A percentile compares a stretch with the other conserved stretches of the same genome.
phyloP scores from a whole-genome alignment of 2,797 vertebrate species.

The Linurgus olivaceus region DNA sequence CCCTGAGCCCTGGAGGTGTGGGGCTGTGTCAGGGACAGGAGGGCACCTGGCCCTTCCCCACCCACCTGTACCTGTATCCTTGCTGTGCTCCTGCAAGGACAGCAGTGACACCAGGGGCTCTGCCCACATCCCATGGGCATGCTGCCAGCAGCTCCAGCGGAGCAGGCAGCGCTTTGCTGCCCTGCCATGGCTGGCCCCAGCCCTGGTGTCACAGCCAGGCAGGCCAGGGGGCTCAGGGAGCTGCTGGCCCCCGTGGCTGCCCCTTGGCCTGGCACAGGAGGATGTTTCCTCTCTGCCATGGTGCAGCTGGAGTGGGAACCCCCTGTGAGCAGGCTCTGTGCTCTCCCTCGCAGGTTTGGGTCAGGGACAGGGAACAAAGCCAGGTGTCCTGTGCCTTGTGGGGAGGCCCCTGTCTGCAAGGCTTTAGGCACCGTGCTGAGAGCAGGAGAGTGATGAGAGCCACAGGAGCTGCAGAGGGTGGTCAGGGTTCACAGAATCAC shows the following conservation, averaged over 20 bases:
- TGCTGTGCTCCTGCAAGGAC: not conserved
- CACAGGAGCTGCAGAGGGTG: not conserved
- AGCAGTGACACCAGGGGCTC: not conserved
- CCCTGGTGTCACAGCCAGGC: fast-evolving
- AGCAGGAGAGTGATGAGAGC: not conserved
- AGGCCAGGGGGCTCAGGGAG: not conserved
- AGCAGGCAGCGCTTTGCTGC: not conserved
- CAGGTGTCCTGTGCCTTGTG: not conserved
- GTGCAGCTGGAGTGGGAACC: not conserved
- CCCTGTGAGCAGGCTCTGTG: not conserved
- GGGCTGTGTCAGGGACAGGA: not conserved
- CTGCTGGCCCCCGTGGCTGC: not conserved
- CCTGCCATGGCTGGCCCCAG: not conserved
- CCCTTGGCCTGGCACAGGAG: not conserved
- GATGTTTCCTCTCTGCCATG: not conserved
- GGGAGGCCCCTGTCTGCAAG: not conserved
- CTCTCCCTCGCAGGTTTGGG: not conserved
- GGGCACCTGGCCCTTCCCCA: fast-evolving
- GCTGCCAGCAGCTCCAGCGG: not conserved
- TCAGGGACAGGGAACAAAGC: not conserved
- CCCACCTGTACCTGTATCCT: not conserved
- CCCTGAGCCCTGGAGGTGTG: not conserved
- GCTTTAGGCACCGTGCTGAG: not conserved
- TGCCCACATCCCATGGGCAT: not conserved
- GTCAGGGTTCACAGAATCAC: too few relatives aligned